These are phyloP conservation scores for Pseudococcus longispinus DNA, from an alignment of 2,888 invertebrate genomes.

Conservation along the genomic window DNA sequence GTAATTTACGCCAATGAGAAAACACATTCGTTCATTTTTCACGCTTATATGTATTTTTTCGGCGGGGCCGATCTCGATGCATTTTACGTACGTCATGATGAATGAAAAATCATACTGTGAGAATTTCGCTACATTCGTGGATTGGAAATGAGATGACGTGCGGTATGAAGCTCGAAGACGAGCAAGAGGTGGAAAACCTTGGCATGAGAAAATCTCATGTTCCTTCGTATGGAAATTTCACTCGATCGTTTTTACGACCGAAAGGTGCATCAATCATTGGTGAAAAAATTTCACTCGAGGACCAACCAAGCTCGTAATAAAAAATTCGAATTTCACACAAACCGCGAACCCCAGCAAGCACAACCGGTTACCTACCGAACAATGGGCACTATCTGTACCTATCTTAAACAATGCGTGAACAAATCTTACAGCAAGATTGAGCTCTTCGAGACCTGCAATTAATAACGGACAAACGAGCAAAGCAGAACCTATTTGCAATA, in stretches of 20 bases:
- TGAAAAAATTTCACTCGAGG: neutral
- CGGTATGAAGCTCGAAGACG: neutral
- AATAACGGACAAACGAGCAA: slow-evolving; percentile 16
- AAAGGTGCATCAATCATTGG: neutral
- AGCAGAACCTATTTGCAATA: neutral
- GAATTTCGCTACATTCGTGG: neutral
- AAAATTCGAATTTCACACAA: neutral
- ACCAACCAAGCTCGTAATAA: neutral
- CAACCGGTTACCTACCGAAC: neutral
- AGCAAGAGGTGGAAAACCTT: neutral
- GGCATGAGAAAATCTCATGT: neutral
- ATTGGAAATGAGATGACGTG: slow-evolving; percentile 11
- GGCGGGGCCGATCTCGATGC: neutral
- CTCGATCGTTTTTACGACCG: neutral
- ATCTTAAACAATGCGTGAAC: neutral
- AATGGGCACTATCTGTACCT: neutral
- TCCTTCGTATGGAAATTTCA: slow-evolving; percentile 14
- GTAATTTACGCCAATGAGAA: slow-evolving; percentile 8
- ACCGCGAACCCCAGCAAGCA: neutral
- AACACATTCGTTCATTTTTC: neutral
- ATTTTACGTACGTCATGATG: neutral
- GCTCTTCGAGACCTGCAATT: slow-evolving; percentile 7
- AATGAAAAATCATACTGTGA: neutral
- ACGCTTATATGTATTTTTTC: neutral
- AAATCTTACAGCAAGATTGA: neutral